phyloP scores from a whole-genome alignment of 2,888 invertebrate species.

The Coenonympha glycerion region DNA sequence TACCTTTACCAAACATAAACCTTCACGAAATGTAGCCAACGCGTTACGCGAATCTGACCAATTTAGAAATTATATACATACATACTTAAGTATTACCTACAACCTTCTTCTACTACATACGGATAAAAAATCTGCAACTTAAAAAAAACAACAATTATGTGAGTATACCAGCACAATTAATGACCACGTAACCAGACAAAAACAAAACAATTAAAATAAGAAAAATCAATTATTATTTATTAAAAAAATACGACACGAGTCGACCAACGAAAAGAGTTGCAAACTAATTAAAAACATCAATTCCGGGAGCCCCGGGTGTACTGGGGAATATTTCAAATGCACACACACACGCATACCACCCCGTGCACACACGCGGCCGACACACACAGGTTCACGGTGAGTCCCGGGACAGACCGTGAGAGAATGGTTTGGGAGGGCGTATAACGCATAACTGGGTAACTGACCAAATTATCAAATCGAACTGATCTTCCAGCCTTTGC shows the following conservation, averaged over 20 bases:
- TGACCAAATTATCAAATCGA: constrained; percentile 1
- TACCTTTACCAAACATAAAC: no score
- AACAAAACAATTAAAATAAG: constrained; percentile 23
- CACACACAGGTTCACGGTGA: constrained; percentile 71
- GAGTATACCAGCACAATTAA: no score
- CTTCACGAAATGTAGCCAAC: no score
- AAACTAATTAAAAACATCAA: constrained; percentile 76
- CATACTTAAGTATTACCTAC: no score
- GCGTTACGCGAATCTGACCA: no score
- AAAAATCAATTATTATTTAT: constrained; percentile 31
- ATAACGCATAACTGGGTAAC: constrained; percentile 1
- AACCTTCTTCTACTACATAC: no score
- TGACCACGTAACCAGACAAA: background rate
- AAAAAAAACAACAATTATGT: no score
- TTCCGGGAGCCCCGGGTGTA: constrained; percentile 54
- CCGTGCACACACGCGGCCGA: constrained; percentile 43
- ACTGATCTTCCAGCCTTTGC: no score
- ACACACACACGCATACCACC: constrained; percentile 57
- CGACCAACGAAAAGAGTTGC: constrained; percentile 68
- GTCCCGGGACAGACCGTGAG: constrained; percentile 67
- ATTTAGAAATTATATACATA: no score
- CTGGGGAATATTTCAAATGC: constrained; percentile 70
- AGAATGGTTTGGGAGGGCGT: constrained; percentile 44
- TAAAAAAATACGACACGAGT: constrained; percentile 51
- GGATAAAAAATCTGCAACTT: no score